Conservation (phyloP, 2,888 invertebrate genomes). For the Aleiodes leptofemur region DNA sequence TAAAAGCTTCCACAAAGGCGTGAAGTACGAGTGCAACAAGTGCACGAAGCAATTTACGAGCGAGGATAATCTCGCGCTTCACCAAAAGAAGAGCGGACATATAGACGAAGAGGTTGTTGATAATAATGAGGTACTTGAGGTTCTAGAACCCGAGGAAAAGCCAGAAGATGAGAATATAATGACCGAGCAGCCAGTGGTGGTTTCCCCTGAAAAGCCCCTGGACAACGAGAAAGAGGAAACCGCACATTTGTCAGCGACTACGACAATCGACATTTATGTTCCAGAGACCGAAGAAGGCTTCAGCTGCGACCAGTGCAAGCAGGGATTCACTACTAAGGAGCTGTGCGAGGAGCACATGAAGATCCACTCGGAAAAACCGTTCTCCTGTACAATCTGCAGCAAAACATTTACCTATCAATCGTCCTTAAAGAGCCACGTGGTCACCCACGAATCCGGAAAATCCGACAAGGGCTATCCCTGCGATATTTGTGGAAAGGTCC, state of each 20-base stretch:
- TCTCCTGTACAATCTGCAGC: slow-evolving; percentile 79
- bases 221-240: slow-evolving; percentile 5
- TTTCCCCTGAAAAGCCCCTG: slow-evolving; percentile 17
- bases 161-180: slow-evolving; percentile 15
- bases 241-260: background rate
- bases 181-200: slow-evolving; percentile 42
- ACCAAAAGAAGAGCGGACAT: slow-evolving; percentile 79
- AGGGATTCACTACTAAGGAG: slow-evolving; percentile 79
- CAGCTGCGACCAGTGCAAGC: slow-evolving; percentile 79
- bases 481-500: slow-evolving; percentile 82
- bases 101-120: slow-evolving; percentile 76
- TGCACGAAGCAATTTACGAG: slow-evolving; percentile 77
- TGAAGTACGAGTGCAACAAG: slow-evolving; percentile 79
- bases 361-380: slow-evolving; percentile 78
- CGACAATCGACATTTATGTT: slow-evolving; percentile 17
- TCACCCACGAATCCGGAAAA: slow-evolving; percentile 76
- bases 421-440: slow-evolving; percentile 79
- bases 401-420: slow-evolving; percentile 80
- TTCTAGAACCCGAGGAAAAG: background rate
- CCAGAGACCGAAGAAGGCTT: slow-evolving; percentile 60
- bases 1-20: slow-evolving; percentile 79
- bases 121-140: slow-evolving; percentile 59
- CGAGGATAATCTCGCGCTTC: slow-evolving; percentile 77
- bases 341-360: slow-evolving; percentile 80
- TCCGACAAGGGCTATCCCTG: slow-evolving; percentile 78